Base-by-base conservation (phyloP, 2,113 vertebrate species). In the Andinoacara biseriatus region DNA sequence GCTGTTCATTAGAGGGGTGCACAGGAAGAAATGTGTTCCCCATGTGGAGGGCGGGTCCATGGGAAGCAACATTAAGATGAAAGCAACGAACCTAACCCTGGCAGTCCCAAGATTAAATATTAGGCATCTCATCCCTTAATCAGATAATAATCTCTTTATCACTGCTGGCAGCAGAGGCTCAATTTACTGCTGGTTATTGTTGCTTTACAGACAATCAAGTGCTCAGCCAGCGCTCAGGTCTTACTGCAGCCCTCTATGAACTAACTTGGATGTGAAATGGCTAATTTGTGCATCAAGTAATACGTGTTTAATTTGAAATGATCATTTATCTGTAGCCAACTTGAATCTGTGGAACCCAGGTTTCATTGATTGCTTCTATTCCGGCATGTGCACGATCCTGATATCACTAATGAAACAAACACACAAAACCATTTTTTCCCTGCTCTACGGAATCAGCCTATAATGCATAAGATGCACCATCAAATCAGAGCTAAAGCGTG, bases 111-210 rank as follows among this genome's bases (percentile, higher is more conserved):
- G 91, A 93, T 94, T 90, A 92, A 89, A 93, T 76, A 91, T 90
- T 79, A 91, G 74, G 76, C 76, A 79, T 85, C 82, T 81, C 80
- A 61, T 91, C 82, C 81, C 80, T 63, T 90, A 91, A 93, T 91
- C 90, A 92, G 83, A 86, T 90, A 85, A 86, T 87, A 86, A 91
- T 92, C 90, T 94, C 80, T 82, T 89, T 84, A 90, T 87, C 83
- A 60, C 78, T 8, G 62, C 76, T 80, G 60, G 56, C 86, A 81
- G 80, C 60, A 54, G 49, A 84, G 82, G 65, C 84, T 81, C 78
- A 63, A 54, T 86, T 87, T 78, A 76, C 89, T 69, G 59, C 74
- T 63, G 82, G 29, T 84, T 89, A 87, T 88, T 92, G 83, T 87
- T 74, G 80, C 79, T 91, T 87, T 56, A 26, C 74, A 85, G 35